These are phyloP conservation scores for Tachypleus tridentatus DNA, from an alignment of 1,140 invertebrate genomes.

Conservation along the genomic window DNA sequence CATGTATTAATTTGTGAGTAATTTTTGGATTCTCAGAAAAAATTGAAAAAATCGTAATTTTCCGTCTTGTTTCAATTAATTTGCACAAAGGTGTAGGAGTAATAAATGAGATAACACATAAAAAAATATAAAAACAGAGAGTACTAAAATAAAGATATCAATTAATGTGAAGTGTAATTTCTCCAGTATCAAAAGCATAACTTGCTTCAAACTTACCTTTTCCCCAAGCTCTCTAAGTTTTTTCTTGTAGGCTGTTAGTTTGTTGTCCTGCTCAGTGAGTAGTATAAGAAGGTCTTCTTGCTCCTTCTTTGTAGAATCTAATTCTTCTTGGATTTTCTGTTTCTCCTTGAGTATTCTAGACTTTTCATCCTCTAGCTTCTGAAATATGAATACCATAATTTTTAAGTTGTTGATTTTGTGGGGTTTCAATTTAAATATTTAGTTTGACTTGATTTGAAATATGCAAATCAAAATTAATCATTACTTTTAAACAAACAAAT, in stretches of 20 bases:
- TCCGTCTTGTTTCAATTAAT: too few species aligned
- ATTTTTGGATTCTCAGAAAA: too few species aligned
- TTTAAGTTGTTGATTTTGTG: not conserved
- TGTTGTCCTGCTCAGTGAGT: conserved; percentile 67
- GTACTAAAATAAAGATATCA: too few species aligned
- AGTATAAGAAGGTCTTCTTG: conserved; percentile 80
- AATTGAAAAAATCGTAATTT: too few species aligned
- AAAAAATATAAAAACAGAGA: too few species aligned
- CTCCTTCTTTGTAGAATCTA: conserved; percentile 62
- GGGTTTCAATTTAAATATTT: not conserved
- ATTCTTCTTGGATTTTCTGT: conserved; percentile 37
- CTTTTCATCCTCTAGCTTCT: conserved; percentile 33
- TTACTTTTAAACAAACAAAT: too few species aligned
- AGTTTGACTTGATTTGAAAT: conserved; percentile 28
- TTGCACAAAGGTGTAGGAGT: too few species aligned
- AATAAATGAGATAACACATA: too few species aligned
- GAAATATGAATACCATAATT: conserved; percentile 10
- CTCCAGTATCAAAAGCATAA: too few species aligned
- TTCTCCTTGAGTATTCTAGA: conserved; percentile 24
- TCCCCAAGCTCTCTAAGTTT: conserved; percentile 54
- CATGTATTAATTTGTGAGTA: too few species aligned
- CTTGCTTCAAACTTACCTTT: conserved; percentile 36
- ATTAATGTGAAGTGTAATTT: too few species aligned
- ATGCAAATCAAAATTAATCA: too few species aligned
- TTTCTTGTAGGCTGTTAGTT: conserved; percentile 55